These are phyloP conservation scores for Pedetes capensis DNA, from an alignment of 2,113 vertebrate species.

Conservation along the genomic window DNA sequence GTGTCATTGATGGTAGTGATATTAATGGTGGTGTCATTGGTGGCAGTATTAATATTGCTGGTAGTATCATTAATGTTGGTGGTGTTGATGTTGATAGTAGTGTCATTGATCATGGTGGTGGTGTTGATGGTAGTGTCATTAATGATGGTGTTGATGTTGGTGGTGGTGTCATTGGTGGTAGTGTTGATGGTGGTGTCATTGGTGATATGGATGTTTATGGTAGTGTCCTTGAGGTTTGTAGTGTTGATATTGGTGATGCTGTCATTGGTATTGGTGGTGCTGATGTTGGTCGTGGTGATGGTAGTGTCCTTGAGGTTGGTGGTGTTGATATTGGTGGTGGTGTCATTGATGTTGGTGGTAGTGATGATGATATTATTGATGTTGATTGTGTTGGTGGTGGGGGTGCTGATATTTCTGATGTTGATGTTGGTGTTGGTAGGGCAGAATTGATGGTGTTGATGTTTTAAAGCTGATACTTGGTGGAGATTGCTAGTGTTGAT, in stretches of 20 bases:
- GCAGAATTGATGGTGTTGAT: neutral
- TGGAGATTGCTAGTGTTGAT: accelerated
- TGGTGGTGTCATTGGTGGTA: neutral
- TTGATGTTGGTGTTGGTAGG: neutral
- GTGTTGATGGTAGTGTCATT: too few relatives aligned
- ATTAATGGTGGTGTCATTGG: neutral
- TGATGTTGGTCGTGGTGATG: too few relatives aligned
- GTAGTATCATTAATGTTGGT: too few relatives aligned
- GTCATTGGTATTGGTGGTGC: neutral
- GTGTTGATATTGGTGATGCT: neutral
- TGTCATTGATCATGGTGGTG: neutral
- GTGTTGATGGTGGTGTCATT: neutral
- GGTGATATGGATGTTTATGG: neutral
- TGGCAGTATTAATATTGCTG: neutral
- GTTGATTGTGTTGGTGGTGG: accelerated
- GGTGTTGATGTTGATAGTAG: neutral
- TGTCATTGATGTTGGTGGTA: neutral
- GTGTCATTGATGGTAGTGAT: neutral
- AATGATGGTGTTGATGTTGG: neutral
- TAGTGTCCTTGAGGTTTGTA: too few relatives aligned
- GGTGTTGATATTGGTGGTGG: neutral
- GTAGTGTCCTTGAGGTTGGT: neutral
- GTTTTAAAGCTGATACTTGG: too few relatives aligned
- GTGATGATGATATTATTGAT: accelerated
- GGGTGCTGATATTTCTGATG: neutral